These are phyloP conservation scores for Neostethus bicornis DNA, from an alignment of 2,797 vertebrate species.

Conservation along the genomic window DNA sequence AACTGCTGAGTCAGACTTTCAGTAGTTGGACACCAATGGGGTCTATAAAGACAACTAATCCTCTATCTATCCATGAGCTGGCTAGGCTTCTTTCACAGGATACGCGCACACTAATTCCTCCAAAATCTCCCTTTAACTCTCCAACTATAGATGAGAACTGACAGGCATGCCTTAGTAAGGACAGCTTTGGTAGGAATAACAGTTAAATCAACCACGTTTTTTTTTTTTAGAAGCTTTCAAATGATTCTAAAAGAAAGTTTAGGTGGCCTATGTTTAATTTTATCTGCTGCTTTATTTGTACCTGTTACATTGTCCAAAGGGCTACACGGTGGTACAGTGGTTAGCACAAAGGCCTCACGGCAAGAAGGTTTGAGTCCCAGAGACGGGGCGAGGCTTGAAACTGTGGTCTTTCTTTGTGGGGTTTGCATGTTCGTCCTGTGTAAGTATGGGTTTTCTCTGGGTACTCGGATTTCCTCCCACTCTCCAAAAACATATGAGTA, in stretches of 20 bases:
- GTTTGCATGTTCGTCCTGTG: too few relatives aligned
- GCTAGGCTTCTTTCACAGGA: slow-evolving; percentile 48
- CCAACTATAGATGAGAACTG: slow-evolving; percentile 23
- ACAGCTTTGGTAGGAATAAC: neutral
- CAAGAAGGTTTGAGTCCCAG: too few relatives aligned
- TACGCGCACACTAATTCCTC: slow-evolving; percentile 50
- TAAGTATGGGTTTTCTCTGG: too few relatives aligned
- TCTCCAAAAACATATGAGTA: too few relatives aligned
- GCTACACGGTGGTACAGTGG: too few relatives aligned
- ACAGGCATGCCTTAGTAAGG: slow-evolving; percentile 25
- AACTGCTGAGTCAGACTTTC: slow-evolving; percentile 69
- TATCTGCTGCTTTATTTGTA: too few relatives aligned
- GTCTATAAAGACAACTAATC: slow-evolving; percentile 70
- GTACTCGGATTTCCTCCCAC: too few relatives aligned
- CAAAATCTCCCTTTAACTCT: slow-evolving; percentile 53
- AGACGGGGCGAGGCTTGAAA: too few relatives aligned
- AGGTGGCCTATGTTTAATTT: slow-evolving; percentile 16
- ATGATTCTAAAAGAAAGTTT: neutral
- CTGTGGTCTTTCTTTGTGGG: too few relatives aligned
- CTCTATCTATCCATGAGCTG: slow-evolving; percentile 45
- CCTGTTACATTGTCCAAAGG: too few relatives aligned
- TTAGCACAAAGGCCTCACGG: too few relatives aligned
- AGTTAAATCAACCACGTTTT: slow-evolving; percentile 20
- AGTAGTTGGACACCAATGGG: slow-evolving; percentile 49
- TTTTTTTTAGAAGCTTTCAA: slow-evolving; percentile 23